These are phyloP conservation scores for Bradypus variegatus DNA, from an alignment of 2,797 vertebrate species.

Conservation along the genomic window DNA sequence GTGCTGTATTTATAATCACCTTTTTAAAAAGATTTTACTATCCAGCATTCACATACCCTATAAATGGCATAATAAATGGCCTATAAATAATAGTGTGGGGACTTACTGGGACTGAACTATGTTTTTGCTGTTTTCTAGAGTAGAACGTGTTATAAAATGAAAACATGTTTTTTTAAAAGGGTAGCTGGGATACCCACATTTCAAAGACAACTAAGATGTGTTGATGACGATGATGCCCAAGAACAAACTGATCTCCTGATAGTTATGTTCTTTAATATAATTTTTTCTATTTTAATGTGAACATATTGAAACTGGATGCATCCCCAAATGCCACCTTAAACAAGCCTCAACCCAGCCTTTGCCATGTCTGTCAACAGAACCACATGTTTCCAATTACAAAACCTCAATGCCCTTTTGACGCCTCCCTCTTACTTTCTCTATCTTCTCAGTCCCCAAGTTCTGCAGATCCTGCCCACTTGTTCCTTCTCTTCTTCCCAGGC, in stretches of 20 bases:
- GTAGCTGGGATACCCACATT: not conserved
- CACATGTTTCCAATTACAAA: not conserved
- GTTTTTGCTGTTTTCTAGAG: slow-evolving; percentile 30
- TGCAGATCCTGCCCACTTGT: fast-evolving
- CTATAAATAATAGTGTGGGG: slow-evolving; percentile 61
- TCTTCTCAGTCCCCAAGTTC: not conserved
- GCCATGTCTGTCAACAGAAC: not conserved
- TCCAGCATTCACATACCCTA: not conserved
- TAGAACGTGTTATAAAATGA: not conserved
- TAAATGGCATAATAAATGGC: slow-evolving; percentile 54
- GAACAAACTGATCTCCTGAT: fast-evolving
- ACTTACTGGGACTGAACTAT: slow-evolving; percentile 22
- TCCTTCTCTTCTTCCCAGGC: fast-evolving
- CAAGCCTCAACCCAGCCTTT: not conserved
- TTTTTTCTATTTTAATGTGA: not conserved
- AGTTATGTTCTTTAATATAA: too few relatives aligned
- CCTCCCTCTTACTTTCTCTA: not conserved
- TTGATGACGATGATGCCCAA: not conserved
- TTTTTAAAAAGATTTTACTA: not conserved
- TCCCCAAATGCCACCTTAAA: not conserved
- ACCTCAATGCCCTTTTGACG: too few relatives aligned
- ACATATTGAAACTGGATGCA: fast-evolving
- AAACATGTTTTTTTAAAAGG: not conserved
- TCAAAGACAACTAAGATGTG: too few relatives aligned
- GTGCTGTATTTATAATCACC: slow-evolving; percentile 49